These are phyloP conservation scores for Lagodon rhomboides DNA, from an alignment of 2,797 vertebrate genomes.

Conservation along the genomic window DNA sequence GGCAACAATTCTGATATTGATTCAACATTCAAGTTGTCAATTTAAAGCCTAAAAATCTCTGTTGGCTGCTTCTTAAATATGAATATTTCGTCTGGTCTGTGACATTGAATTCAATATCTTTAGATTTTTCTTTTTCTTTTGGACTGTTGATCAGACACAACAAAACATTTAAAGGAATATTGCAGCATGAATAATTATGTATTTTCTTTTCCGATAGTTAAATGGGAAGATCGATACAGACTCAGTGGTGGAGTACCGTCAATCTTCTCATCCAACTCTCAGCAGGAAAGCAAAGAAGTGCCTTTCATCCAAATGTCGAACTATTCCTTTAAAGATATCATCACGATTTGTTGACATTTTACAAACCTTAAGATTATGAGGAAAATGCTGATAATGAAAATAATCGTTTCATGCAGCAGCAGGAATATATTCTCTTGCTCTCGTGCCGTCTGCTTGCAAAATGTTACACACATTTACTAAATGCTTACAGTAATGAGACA, in stretches of 20 bases:
- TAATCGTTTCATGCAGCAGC: not conserved
- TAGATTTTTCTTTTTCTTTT: no score
- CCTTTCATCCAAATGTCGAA: not conserved
- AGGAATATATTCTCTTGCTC: not conserved
- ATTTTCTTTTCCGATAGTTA: no score
- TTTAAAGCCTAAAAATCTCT: not conserved
- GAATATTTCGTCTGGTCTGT: not conserved
- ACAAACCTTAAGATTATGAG: not conserved
- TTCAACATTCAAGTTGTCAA: not conserved
- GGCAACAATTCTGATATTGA: not conserved
- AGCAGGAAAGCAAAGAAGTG: not conserved
- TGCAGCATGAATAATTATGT: not conserved
- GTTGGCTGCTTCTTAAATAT: not conserved
- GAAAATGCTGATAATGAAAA: not conserved
- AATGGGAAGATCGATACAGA: no score
- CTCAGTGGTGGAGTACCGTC: not conserved
- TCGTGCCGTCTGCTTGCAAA: not conserved
- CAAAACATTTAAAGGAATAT: not conserved
- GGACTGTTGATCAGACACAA: not conserved
- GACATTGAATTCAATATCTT: not conserved
- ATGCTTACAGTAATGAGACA: slow-evolving; percentile 9
- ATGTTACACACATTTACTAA: not conserved
- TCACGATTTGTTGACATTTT: slow-evolving; percentile 3
- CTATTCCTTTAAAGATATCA: slow-evolving; percentile 9
- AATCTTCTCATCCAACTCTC: not conserved